Base-by-base conservation (phyloP, 1,140 invertebrate species). In the Scaptomyza montana region DNA sequence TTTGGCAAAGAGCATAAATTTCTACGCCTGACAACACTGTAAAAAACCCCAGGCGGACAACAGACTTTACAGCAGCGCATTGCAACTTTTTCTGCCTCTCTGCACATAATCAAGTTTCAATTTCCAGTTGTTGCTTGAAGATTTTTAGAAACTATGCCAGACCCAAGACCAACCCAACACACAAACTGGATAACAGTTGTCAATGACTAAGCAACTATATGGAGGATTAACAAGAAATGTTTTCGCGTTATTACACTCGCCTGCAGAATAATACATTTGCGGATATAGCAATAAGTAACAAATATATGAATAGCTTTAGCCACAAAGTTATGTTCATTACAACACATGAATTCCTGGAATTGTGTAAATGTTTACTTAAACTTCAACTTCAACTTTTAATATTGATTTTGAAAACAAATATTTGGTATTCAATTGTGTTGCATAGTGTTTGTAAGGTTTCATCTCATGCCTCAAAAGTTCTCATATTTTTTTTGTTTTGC, bases 81-180 rank as follows among this genome's bases (percentile, higher is more conserved):
- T 73, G 50, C 65, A 67, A 62, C 78, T 85, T 84, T 84, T 80
- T 85, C 77, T 71, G 81, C 74, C 74, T 66, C 69, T 86, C 82
- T 80, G 82, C 82, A 86, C 82, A 86, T 86, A 86, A 86, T 86
- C 82, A 86, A 86, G 82, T 87, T 87, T 86, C 82, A 86, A 86
- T 86, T 86, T 86, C 36, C 78, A 85, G 81, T 85, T 86, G 77
- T 74, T 85, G 74, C 81, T 46, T 72, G 51, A 67, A 70, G 28
- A 80, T 74, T 84, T 81, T 64, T 64, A 45, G 56, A 74, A 84
- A 84, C 80, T 84, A 84, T 85, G 80, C 65, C 65, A 75, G 67
- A 54, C 63, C n/a, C 36, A 36, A 36, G 46, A 70, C 41, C 49
- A 55, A 72, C 55, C 51, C 51, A 16, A 39, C 56, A 45, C 39